Percentiles rank a stretch among this genome's conserved stretches.
Conservation (phyloP, 2,113 vertebrate genomes). For the Petroica traversi region DNA sequence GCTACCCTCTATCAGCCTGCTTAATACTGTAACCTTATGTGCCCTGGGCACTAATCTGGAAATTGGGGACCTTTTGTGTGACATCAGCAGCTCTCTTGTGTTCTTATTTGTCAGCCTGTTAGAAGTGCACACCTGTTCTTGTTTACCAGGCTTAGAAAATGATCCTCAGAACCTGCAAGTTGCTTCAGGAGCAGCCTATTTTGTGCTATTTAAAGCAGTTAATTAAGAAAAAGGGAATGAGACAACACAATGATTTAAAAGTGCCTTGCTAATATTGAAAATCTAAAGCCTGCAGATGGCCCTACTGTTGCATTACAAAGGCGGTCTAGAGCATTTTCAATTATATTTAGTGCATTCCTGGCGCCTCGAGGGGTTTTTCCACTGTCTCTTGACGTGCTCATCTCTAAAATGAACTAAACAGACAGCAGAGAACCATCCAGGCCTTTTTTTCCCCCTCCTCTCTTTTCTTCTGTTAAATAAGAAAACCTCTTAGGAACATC, state of each 20-base stretch:
- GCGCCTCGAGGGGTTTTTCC: conserved; percentile 60
- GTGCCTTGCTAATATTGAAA: background rate
- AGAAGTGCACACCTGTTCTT: background rate
- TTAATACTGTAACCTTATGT: background rate
- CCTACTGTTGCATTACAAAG: background rate
- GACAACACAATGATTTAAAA: background rate
- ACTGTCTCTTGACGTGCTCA: conserved; percentile 5
- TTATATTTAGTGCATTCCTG: conserved; percentile 25
- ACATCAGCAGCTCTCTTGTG: background rate
- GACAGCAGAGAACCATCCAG: background rate
- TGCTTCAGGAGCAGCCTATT: background rate
- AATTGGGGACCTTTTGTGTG: background rate
- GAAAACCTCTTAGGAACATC: background rate
- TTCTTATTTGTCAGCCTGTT: background rate
- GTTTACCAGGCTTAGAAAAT: background rate
- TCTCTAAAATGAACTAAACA: conserved; percentile 38
- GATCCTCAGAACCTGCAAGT: background rate
- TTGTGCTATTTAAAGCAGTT: background rate
- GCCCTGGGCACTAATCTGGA: background rate
- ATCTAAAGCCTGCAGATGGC: background rate
- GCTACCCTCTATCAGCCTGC: background rate
- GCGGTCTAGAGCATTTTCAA: conserved; percentile 23
- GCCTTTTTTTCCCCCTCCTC: background rate
- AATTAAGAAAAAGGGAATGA: background rate
- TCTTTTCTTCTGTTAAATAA: background rate